Evolutionary conservation across 2,888 invertebrate species (phyloP).

Genomic region (Agonopterix heracliana): DNA sequence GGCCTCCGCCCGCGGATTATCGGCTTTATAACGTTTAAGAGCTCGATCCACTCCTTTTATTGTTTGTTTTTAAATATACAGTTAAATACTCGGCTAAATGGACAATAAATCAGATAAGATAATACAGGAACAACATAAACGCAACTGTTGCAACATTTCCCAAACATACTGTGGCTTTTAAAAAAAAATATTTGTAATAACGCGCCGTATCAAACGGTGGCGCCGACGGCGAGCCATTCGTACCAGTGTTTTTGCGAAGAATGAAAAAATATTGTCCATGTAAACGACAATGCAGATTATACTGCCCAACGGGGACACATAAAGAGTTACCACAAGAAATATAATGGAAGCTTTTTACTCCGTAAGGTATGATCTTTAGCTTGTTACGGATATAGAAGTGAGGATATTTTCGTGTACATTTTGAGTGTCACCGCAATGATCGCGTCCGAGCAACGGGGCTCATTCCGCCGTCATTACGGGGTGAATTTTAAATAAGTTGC

Average conservation of each 20-base stretch:
- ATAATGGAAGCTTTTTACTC: constrained; percentile 36
- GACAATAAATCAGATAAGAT: constrained; percentile 34
- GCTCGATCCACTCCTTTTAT: constrained; percentile 10
- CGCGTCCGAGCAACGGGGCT: constrained; percentile 47
- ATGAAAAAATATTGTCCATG: constrained; percentile 60
- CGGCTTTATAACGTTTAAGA: constrained; percentile 20
- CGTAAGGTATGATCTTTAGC: constrained; percentile 30
- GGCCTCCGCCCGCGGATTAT: constrained; percentile 27
- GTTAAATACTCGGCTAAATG: constrained; percentile 15
- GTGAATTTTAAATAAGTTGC: constrained; percentile 64
- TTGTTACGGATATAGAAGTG: not conserved
- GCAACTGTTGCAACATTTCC: constrained; percentile 33
- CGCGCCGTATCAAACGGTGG: constrained; percentile 43
- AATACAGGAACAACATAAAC: constrained; percentile 35
- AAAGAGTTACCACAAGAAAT: constrained; percentile 50
- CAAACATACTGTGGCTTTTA: constrained; percentile 32
- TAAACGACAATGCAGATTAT: constrained; percentile 65
- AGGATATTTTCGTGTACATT: not conserved
- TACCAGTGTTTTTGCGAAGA: constrained; percentile 47
- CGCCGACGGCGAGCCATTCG: constrained; percentile 41
- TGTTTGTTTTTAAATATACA: constrained; percentile 8
- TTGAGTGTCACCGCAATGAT: constrained; percentile 30
- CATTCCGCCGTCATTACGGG: constrained; percentile 55
- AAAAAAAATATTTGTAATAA: constrained; percentile 46
- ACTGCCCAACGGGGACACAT: constrained; percentile 54